Percentiles rank a stretch among this genome's conserved stretches.
These are phyloP conservation scores for Cebuella pygmaea DNA, from an alignment of 2,797 vertebrate genomes.

Conservation along the genomic window DNA sequence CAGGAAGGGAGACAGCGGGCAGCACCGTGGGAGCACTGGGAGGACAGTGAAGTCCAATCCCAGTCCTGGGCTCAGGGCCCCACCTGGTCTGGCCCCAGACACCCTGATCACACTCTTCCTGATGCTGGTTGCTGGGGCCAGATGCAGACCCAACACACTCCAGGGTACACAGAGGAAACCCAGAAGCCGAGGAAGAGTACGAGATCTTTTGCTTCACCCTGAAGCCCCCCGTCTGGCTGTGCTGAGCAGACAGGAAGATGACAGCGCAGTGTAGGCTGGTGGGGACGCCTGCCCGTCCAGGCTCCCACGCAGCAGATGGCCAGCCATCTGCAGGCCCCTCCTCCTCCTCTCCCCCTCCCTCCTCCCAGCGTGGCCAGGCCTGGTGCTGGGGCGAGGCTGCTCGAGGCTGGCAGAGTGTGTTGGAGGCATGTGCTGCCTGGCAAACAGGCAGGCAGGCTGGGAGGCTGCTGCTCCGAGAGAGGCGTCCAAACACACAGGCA, in stretches of 20 bases:
- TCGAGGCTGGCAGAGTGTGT: neutral
- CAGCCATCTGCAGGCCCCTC: constrained; percentile 14
- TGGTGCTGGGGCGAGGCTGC: neutral
- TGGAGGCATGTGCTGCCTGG: neutral
- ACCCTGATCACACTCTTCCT: neutral
- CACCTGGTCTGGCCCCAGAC: fast-evolving
- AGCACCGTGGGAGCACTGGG: neutral
- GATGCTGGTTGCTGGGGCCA: neutral
- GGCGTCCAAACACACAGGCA: fast-evolving
- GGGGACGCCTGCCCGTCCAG: neutral
- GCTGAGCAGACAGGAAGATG: neutral
- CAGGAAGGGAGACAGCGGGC: neutral
- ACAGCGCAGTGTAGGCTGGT: neutral
- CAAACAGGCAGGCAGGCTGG: neutral
- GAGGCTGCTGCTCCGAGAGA: neutral
- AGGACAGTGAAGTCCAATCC: fast-evolving
- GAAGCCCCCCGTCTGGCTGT: neutral
- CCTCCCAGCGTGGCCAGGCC: neutral
- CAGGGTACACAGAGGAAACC: neutral
- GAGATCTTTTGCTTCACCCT: neutral
- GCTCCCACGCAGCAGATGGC: constrained; percentile 44
- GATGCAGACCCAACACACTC: neutral
- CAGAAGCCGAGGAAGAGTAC: neutral
- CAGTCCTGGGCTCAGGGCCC: neutral
- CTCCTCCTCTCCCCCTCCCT: too few relatives aligned